Conservation (phyloP, 2,888 invertebrate species). For the Parascotia fuliginaria region DNA sequence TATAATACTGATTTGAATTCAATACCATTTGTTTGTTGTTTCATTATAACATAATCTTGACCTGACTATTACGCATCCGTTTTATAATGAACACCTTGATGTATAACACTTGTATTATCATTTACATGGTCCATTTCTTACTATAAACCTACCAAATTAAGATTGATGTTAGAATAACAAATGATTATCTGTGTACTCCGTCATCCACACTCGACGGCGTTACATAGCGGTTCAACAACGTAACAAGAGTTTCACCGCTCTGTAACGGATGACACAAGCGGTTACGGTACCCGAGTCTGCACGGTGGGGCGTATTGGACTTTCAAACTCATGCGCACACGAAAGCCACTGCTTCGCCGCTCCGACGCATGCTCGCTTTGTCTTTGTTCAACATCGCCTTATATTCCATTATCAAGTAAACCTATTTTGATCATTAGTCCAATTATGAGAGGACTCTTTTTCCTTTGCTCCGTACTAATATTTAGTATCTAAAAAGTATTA, state of each 20-base stretch:
- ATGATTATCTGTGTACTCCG: slow-evolving; percentile 47
- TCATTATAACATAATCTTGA: slow-evolving; percentile 37
- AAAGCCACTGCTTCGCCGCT: slow-evolving; percentile 52
- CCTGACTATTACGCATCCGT: slow-evolving; percentile 26
- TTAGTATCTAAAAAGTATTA: slow-evolving; percentile 22
- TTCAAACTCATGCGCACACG: slow-evolving; percentile 76
- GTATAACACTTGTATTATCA: neutral
- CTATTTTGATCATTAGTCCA: slow-evolving; percentile 45
- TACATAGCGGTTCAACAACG: slow-evolving; percentile 73
- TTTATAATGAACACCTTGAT: slow-evolving; percentile 30
- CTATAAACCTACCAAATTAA: slow-evolving; percentile 20
- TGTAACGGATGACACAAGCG: slow-evolving; percentile 83
- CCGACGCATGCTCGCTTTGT: slow-evolving; percentile 43
- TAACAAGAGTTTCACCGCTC: slow-evolving; percentile 77
- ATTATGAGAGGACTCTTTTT: slow-evolving; percentile 40
- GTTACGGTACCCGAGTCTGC: slow-evolving; percentile 71
- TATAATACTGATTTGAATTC: slow-evolving; percentile 52
- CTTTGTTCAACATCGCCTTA: slow-evolving; percentile 58
- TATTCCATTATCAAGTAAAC: slow-evolving; percentile 22
- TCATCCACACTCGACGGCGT: slow-evolving; percentile 54
- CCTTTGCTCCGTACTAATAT: slow-evolving; percentile 29
- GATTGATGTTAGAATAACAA: slow-evolving; percentile 34
- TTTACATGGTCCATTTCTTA: slow-evolving; percentile 24
- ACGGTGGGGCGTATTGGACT: slow-evolving; percentile 58
- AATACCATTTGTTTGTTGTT: slow-evolving; percentile 51